Conservation (phyloP, 2,888 invertebrate species). For the Allolobophora icterica region DNA sequence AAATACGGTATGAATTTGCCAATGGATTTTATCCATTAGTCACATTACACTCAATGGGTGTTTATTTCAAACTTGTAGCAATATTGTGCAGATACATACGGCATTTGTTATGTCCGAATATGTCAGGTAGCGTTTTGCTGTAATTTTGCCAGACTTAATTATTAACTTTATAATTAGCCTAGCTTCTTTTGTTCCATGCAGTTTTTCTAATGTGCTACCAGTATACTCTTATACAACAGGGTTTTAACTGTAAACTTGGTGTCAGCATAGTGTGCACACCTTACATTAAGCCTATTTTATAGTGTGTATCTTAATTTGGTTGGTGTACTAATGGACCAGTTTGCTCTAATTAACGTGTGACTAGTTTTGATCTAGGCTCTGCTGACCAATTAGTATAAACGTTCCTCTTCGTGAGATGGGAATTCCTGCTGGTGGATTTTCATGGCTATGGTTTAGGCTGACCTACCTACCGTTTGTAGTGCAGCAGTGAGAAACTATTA, state of each 20-base stretch:
- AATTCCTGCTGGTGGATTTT: neutral
- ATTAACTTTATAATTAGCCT: neutral
- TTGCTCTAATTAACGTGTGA: neutral
- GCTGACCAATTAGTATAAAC: neutral
- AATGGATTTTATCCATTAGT: neutral
- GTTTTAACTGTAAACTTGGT: neutral
- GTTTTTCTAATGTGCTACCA: neutral
- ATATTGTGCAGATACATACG: neutral
- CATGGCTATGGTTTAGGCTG: neutral
- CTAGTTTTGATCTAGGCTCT: neutral
- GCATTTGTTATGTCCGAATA: neutral
- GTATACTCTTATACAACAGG: neutral
- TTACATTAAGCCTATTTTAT: neutral
- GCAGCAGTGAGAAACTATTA: too few relatives aligned
- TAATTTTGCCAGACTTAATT: slow-evolving; percentile 11
- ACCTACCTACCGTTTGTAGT: too few relatives aligned
- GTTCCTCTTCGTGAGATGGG: neutral
- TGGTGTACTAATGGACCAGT: neutral
- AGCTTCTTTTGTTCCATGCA: slow-evolving; percentile 17
- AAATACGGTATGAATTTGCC: neutral
- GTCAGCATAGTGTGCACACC: neutral
- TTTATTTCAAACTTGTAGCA: neutral
- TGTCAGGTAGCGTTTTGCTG: neutral
- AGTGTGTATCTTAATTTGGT: neutral
- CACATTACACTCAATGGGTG: neutral